Evolutionary conservation across 2,797 vertebrate species (phyloP), one percentile per base, ranked within the genome.

Genomic region (Manis javanica): DNA sequence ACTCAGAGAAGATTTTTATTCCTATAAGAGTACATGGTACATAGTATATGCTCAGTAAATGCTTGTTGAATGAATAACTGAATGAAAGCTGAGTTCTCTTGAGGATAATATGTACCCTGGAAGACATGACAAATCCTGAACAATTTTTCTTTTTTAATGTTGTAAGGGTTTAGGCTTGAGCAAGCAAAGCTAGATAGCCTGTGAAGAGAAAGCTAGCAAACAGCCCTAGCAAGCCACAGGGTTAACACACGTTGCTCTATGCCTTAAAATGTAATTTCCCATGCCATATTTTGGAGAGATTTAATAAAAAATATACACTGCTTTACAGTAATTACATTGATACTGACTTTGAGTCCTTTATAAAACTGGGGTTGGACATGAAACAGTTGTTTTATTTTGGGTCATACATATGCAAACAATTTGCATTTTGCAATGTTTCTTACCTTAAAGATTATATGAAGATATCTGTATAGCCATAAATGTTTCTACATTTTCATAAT

Each of bases 401-500:
- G 29, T 89, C 5, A 69, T 51, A 51, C 16, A 87, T 37, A 69
- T 69, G 4, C 29, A 96, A 96, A 68, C 64, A 94, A 95, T 92
- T 91, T 94, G 57, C 42, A 74, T 93, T 94, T 61, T 84, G 23
- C 51, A 75, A n/a, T 42, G 19, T 64, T 93, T 23, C 55, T 61
- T 90, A 68, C 88, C 97, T 88, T 95, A 94, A 94, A 95, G 63
- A 79, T 57, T 91, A 86, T 42, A 37, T 64, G n/a, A 94, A 63
- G 31, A 59, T 85, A 88, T 77, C 26, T 61, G 15, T 9, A 53
- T 53, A 95, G 46, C 16, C 5, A 75, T 24, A 95, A 96, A 79
- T 95, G 14, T 78, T 95, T 96, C 51, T 64, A 64, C 7, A 59
- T 85, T 96, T 96, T 94, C 68, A 66, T 68, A 77, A 91, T 81